A percentile compares a stretch with the other conserved stretches of the same genome.
Evolutionary conservation across 1,140 invertebrate species (phyloP).

Genomic region (Bradynema listronoti): DNA sequence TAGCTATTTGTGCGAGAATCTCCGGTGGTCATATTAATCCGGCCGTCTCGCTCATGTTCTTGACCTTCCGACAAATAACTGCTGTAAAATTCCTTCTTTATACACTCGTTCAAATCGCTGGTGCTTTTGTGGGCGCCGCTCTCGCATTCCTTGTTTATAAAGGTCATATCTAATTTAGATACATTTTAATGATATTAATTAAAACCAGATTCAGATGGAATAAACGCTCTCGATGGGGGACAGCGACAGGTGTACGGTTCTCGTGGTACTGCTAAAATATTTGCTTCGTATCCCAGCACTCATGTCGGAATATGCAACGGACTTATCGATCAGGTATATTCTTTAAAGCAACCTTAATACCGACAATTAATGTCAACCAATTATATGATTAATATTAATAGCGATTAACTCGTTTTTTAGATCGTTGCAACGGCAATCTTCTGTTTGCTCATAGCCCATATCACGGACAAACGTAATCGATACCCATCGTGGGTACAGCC

Average conservation of each 20-base stretch:
- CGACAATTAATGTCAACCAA: conserved; percentile 61
- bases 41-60: conserved; percentile 62
- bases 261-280: conserved; percentile 63
- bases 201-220: conserved; percentile 55
- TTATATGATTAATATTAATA: too few relatives aligned
- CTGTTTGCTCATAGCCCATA: conserved; percentile 45
- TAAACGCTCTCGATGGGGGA: conserved; percentile 61
- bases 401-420: conserved; percentile 23
- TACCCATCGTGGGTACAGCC: conserved; percentile 57
- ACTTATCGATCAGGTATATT: conserved; percentile 61
- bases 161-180: conserved; percentile 54
- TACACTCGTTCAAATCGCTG: conserved; percentile 62
- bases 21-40: conserved; percentile 64
- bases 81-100: conserved; percentile 62
- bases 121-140: conserved; percentile 62
- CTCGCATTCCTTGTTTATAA: conserved; percentile 56
- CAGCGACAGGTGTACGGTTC: conserved; percentile 48
- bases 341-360: conserved; percentile 61
- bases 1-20: conserved; percentile 41
- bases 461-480: conserved; percentile 42
- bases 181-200: conserved; percentile 2
- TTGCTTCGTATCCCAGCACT: conserved; percentile 62
- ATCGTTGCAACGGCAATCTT: conserved; percentile 41
- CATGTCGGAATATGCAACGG: conserved; percentile 59
- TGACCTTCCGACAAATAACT: conserved; percentile 59